These are phyloP conservation scores for Alligator mississippiensis DNA, from an alignment of 2,113 vertebrate genomes.

Conservation along the genomic window DNA sequence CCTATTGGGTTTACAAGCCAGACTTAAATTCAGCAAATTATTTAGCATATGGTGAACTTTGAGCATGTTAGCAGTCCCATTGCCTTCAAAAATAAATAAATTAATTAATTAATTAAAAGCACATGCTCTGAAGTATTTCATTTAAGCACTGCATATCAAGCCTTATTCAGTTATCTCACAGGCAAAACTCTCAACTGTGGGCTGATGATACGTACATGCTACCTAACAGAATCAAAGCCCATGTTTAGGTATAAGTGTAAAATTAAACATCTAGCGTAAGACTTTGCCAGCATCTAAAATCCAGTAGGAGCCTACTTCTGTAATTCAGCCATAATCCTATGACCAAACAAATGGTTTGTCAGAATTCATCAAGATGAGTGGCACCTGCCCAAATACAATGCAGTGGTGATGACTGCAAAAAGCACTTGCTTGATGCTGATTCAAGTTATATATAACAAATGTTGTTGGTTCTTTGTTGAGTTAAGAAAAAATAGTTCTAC, in stretches of 20 bases:
- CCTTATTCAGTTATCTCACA: fast-evolving
- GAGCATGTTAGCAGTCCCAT: neutral
- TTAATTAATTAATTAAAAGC: neutral
- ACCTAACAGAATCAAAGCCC: neutral
- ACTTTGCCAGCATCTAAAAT: neutral
- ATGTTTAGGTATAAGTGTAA: neutral
- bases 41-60: neutral
- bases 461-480: neutral
- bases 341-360: neutral
- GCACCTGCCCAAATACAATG: neutral
- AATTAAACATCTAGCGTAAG: neutral
- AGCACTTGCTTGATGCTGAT: neutral
- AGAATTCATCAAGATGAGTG: neutral
- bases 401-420: neutral
- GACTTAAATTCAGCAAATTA: neutral
- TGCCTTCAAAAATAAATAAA: neutral
- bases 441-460: neutral
- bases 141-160: neutral
- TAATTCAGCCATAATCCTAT: neutral
- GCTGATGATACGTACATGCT: neutral
- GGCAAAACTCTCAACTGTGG: neutral
- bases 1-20: too few relatives aligned
- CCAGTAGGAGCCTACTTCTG: neutral
- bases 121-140: fast-evolving
- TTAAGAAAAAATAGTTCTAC: neutral